Evolutionary conservation across 2,113 vertebrate species (phyloP).

Genomic region (Malurus cyaneus): DNA sequence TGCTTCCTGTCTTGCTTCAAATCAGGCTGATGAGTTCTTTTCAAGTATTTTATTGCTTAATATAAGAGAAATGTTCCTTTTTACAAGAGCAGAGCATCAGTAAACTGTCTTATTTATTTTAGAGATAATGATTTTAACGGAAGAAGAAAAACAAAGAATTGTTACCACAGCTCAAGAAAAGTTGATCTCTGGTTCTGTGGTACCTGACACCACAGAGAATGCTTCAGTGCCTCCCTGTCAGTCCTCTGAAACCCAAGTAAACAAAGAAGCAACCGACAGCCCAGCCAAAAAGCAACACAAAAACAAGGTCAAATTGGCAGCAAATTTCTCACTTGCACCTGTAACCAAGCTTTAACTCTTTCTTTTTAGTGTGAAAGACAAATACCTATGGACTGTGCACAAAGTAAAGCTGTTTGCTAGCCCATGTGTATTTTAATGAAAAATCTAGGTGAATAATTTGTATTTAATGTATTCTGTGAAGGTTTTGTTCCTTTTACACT

Average conservation of each 20-base stretch:
- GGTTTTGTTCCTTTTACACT: conserved; percentile 53
- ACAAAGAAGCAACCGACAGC: conserved; percentile 78
- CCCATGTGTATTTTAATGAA: conserved; percentile 59
- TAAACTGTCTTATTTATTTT: conserved; percentile 24
- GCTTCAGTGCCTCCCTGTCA: conserved; percentile 27
- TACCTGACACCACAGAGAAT: background rate
- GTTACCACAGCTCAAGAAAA: conserved; percentile 19
- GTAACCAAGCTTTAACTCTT: conserved; percentile 79
- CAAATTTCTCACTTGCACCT: conserved; percentile 91
- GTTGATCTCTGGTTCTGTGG: background rate
- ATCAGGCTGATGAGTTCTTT: background rate
- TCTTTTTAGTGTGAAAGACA: conserved; percentile 45
- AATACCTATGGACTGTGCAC: conserved; percentile 62
- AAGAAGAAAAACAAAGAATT: conserved; percentile 61
- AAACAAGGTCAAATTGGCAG: conserved; percentile 90
- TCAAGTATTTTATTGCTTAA: background rate
- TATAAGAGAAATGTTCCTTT: background rate
- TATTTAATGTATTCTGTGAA: conserved; percentile 38
- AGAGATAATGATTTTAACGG: conserved; percentile 72
- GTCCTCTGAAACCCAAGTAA: conserved; percentile 34
- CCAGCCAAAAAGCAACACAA: conserved; percentile 86
- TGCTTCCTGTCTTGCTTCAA: background rate
- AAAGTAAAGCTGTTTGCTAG: conserved; percentile 59
- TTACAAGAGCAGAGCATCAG: background rate
- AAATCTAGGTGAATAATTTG: conserved; percentile 28